phyloP scores from a whole-genome alignment of 2,888 invertebrate species.

The Scotopteryx bipunctaria region DNA sequence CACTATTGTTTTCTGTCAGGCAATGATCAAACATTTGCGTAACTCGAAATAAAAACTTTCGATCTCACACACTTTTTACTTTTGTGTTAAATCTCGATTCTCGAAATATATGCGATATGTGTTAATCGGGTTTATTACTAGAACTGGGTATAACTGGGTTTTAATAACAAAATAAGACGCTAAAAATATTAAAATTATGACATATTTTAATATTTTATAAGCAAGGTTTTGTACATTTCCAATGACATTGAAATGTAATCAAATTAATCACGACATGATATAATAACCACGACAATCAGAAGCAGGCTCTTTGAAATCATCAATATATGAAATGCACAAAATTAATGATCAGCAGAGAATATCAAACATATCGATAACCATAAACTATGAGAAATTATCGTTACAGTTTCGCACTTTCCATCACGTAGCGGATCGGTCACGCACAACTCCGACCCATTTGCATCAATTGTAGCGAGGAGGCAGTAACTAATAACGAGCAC shows the following conservation, averaged over 20 bases:
- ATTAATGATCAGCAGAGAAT: background rate
- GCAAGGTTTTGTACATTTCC: no score
- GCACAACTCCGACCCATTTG: constrained; percentile 42
- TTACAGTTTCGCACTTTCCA: constrained; percentile 49
- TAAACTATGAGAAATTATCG: constrained; percentile 33
- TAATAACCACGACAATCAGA: no score
- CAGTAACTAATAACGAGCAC: constrained; percentile 8
- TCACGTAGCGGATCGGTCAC: constrained; percentile 48
- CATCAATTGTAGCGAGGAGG: constrained; percentile 39
- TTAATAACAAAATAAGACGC: background rate
- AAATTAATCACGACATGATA: no score
- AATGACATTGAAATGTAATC: no score
- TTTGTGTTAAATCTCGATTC: constrained; percentile 1
- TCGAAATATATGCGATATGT: background rate
- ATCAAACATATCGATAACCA: constrained; percentile 5
- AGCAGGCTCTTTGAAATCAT: background rate
- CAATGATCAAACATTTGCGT: constrained; percentile 32
- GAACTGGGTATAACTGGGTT: background rate
- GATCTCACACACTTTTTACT: constrained; percentile 16
- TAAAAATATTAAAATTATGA: no score
- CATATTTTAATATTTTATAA: no score
- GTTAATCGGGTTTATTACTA: background rate
- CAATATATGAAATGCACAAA: background rate
- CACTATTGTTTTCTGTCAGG: constrained; percentile 26
- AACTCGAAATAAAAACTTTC: constrained; percentile 24